phyloP scores from a whole-genome alignment of 2,113 vertebrate genomes.

The Rissa tridactyla region DNA sequence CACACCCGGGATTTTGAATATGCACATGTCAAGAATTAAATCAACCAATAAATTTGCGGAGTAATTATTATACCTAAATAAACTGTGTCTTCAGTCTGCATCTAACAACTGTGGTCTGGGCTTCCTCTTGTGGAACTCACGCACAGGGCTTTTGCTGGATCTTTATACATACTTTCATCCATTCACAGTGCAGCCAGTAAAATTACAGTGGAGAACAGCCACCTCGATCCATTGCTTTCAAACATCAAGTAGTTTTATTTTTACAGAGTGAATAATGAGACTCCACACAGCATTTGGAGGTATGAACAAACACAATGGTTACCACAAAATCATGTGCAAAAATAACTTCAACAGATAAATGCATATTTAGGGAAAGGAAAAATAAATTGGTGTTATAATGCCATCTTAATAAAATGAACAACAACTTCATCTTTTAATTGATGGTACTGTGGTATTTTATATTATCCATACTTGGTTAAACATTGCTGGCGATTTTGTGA shows the following conservation, averaged over 20 bases:
- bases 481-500: conserved; percentile 31
- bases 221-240: neutral
- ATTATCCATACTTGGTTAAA: conserved; percentile 18
- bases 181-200: neutral
- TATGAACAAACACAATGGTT: neutral
- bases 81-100: neutral
- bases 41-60: neutral
- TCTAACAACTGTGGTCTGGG: neutral
- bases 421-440: neutral
- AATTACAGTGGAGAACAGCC: neutral
- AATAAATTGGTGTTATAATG: neutral
- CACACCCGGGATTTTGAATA: neutral
- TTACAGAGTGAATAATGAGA: neutral
- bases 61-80: neutral
- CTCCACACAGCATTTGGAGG: neutral
- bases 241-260: neutral
- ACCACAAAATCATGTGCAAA: neutral
- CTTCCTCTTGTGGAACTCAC: neutral
- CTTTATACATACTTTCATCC: neutral
- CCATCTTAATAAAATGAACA: neutral
- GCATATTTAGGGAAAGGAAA: neutral
- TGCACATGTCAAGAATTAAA: neutral
- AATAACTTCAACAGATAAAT: neutral
- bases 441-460: neutral
- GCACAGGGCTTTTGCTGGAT: neutral